Evolutionary conservation across 1,140 invertebrate species (phyloP), one percentile per base, ranked within the genome.

Genomic region (Helicorthomorpha holstii): DNA sequence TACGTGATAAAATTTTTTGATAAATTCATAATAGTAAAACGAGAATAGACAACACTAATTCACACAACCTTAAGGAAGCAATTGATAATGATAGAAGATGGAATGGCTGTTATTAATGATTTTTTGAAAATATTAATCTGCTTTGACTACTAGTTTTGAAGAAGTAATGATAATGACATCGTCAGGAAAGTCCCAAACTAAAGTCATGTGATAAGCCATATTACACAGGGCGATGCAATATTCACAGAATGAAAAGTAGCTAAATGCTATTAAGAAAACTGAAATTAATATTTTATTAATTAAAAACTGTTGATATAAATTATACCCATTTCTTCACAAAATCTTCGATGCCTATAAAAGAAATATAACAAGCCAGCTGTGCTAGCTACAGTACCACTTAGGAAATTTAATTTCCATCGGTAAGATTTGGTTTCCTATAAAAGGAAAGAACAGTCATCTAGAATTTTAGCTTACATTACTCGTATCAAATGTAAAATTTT

Each of bases 231-330:
- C 87, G 63, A 93, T 82, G 55, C 90, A 75, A 67, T 91, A 93
- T 64, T 93, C 88, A 65, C 85, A 89, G 43, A 89, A 73, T 2
- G 88, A 87, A 69, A 93, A 93, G 82, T 83, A 87, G 65, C 85
- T 91, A 68, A 91, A 93, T 52, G 88, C 88, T 91, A 72, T 58
- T 76, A 72, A 52, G 54, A 61, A 53, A 59, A 45, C 7, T 34
- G 16, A 34, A 7, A 34, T 7, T 34, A 7, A 34, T 7, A 34
- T 7, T 34, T 34, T 34, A 34, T 34, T 34, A 34, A 16, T 34
- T 19, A 12, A 4, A 46, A 50, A 47, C 27, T 49, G 19, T 44
- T 23, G 7, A 44, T 16, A 23, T 23, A 42, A 56, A 57, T 66
- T 75, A 76, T 73, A 90, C 87, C 85, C 69, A 88, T 75, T 64